Percentiles rank a stretch among this genome's conserved stretches.
These are phyloP conservation scores for Clarias gariepinus DNA, from an alignment of 2,113 vertebrate genomes.

Conservation along the genomic window DNA sequence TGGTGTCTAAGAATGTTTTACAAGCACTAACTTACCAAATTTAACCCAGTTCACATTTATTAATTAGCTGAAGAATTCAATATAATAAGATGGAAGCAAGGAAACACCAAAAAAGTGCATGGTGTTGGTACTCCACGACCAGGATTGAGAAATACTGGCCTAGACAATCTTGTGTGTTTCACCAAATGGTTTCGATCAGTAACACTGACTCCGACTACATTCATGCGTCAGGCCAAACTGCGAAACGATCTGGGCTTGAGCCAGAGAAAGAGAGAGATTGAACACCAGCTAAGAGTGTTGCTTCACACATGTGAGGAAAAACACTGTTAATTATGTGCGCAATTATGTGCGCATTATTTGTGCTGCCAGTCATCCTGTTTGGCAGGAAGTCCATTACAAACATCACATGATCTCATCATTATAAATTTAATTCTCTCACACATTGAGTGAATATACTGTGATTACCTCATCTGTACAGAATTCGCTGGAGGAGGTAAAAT, in stretches of 20 bases:
- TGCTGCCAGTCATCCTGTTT: conserved; percentile 36
- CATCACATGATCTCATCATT: conserved; percentile 42
- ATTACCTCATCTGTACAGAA: conserved; percentile 59
- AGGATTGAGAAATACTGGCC: conserved; percentile 35
- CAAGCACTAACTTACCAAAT: background rate
- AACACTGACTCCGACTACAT: conserved; percentile 55
- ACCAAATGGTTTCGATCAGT: conserved; percentile 61
- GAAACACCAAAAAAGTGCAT: background rate
- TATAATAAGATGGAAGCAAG: background rate
- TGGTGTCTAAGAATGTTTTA: background rate
- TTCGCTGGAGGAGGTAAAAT: conserved; percentile 35
- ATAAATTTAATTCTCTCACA: background rate
- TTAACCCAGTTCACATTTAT: background rate
- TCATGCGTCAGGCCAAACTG: conserved; percentile 61
- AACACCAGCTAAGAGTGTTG: conserved; percentile 36
- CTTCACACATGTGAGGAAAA: conserved; percentile 22
- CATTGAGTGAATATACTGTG: conserved; percentile 47
- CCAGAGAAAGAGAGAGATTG: conserved; percentile 18
- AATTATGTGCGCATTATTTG: conserved; percentile 32
- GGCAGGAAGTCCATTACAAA: conserved; percentile 41
- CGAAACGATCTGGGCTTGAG: conserved; percentile 39
- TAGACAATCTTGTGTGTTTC: conserved; percentile 58
- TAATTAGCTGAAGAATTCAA: background rate
- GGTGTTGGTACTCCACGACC: background rate
- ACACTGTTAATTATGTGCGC: background rate